These are phyloP conservation scores for Oceanodroma tethys DNA, from an alignment of 2,113 vertebrate species.

Conservation along the genomic window DNA sequence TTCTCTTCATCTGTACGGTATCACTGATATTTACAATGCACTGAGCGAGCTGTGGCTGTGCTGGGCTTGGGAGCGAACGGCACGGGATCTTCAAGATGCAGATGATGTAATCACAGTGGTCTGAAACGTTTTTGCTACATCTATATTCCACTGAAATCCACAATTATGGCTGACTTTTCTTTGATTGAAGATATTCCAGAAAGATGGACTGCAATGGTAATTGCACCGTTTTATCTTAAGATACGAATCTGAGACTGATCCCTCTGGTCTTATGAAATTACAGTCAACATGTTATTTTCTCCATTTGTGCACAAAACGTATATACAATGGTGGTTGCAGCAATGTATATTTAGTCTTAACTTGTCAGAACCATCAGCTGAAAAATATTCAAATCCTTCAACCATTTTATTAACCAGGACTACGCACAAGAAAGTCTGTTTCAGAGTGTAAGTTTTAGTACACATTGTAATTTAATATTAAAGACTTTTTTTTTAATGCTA, in stretches of 20 bases:
- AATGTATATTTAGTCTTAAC: conserved; percentile 46
- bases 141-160: conserved; percentile 62
- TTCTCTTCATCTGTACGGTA: conserved; percentile 1
- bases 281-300: conserved; percentile 69
- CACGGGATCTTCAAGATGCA: not conserved
- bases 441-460: not conserved
- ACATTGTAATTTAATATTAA: conserved; percentile 16
- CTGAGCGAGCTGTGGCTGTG: not conserved
- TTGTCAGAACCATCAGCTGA: conserved; percentile 30
- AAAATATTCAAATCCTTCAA: not conserved
- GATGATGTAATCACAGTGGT: conserved; percentile 71
- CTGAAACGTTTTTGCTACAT: conserved; percentile 62
- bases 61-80: not conserved
- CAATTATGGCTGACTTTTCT: conserved; percentile 72
- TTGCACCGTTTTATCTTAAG: conserved; percentile 66
- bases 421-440: not conserved
- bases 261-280: conserved; percentile 67
- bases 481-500: not conserved
- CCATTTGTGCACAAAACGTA: conserved; percentile 55
- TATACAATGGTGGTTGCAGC: conserved; percentile 34
- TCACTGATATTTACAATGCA: not conserved
- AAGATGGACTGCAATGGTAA: conserved; percentile 66
- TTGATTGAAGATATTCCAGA: conserved; percentile 74
- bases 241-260: conserved; percentile 63
- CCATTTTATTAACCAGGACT: conserved; percentile 37